These are phyloP conservation scores for Entelurus aequoreus DNA, from an alignment of 2,113 vertebrate genomes.

Conservation along the genomic window DNA sequence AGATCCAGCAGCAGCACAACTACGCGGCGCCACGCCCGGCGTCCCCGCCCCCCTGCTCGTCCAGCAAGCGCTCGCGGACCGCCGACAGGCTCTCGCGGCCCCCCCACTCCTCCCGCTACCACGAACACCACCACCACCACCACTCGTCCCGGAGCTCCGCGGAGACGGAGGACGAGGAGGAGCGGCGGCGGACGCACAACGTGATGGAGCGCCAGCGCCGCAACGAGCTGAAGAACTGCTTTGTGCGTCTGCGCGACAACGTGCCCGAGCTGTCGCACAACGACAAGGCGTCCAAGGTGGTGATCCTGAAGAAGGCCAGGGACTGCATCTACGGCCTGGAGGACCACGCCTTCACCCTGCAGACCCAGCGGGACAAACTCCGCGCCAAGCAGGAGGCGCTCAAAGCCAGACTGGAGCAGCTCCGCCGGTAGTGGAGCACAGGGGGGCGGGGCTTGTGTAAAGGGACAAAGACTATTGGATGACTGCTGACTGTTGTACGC, in stretches of 20 bases:
- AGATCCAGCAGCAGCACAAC: slow-evolving; percentile 79
- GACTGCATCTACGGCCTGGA: slow-evolving; percentile 72
- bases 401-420: slow-evolving; percentile 50
- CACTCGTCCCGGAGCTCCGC: slow-evolving; percentile 24
- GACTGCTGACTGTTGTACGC: slow-evolving; percentile 47
- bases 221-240: slow-evolving; percentile 78
- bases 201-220: slow-evolving; percentile 78
- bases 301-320: slow-evolving; percentile 74
- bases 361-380: slow-evolving; percentile 47
- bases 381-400: slow-evolving; percentile 60
- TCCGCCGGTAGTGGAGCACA: slow-evolving; percentile 45
- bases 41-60: slow-evolving; percentile 46
- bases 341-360: slow-evolving; percentile 49
- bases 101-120: slow-evolving; percentile 25
- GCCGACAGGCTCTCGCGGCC: slow-evolving; percentile 32
- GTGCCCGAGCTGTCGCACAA: slow-evolving; percentile 75
- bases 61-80: slow-evolving; percentile 51
- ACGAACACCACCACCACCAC: slow-evolving; percentile 29
- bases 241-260: slow-evolving; percentile 70
- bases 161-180: slow-evolving; percentile 71
- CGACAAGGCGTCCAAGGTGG: slow-evolving; percentile 78
- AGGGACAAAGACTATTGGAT: slow-evolving; percentile 18
- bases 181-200: slow-evolving; percentile 74
- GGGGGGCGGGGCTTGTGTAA: background rate
- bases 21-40: slow-evolving; percentile 73